Evolutionary conservation across 2,113 vertebrate species (phyloP).

Genomic region (Eolophus roseicapilla): DNA sequence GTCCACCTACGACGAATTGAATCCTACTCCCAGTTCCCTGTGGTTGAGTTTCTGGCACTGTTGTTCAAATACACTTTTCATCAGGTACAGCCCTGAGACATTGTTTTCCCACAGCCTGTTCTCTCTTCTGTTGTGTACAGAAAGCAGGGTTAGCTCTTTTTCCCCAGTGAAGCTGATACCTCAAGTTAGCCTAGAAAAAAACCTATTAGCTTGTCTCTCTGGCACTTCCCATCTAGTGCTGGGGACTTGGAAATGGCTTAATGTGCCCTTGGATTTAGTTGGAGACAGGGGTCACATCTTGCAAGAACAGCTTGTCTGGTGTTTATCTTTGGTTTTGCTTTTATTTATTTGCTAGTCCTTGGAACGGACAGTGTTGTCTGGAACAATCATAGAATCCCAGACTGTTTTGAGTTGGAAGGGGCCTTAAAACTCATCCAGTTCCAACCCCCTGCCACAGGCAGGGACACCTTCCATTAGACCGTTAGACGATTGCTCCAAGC

Average conservation of each 20-base stretch:
- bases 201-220: not conserved
- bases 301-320: not conserved
- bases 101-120: fast-evolving
- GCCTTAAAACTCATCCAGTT: not conserved
- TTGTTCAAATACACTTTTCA: constrained; percentile 98
- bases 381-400: not conserved
- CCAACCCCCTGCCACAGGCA: not conserved
- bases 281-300: not conserved
- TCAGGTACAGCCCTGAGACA: constrained; percentile 80
- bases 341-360: not conserved
- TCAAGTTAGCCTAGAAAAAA: not conserved
- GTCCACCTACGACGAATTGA: constrained; percentile 95
- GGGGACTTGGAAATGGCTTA: not conserved
- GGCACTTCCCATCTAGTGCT: not conserved
- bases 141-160: not conserved
- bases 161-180: not conserved
- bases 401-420: not conserved
- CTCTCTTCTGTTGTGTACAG: not conserved
- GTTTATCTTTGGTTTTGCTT: not conserved
- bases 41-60: constrained; percentile 93
- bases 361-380: not conserved
- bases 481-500: not conserved
- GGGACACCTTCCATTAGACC: not conserved
- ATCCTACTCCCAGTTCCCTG: constrained; percentile 94
- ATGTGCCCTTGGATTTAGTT: not conserved